A percentile compares a stretch with the other conserved stretches of the same genome.
These are phyloP conservation scores for Pseudorectes ferrugineus DNA, from an alignment of 2,113 vertebrate species.

Conservation along the genomic window DNA sequence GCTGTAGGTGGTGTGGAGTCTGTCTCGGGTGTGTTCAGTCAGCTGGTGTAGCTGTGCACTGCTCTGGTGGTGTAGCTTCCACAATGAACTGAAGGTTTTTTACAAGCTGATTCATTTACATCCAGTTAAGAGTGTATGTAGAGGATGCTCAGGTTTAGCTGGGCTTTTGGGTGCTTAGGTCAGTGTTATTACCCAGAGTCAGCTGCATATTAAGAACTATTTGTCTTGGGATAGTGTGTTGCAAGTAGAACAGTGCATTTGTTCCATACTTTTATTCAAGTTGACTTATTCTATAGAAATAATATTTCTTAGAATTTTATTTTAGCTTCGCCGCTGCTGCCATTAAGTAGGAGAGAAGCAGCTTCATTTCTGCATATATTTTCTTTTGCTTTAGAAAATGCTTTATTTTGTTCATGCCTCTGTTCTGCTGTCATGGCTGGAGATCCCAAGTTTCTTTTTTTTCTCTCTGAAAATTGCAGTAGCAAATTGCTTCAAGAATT, in stretches of 20 bases:
- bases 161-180: background rate
- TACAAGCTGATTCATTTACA: background rate
- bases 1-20: background rate
- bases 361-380: background rate
- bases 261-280: background rate
- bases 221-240: background rate
- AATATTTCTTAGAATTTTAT: background rate
- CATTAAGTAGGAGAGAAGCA: background rate
- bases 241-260: background rate
- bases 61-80: background rate
- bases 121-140: background rate
- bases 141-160: background rate
- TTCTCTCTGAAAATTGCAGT: conserved; percentile 71
- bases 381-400: background rate
- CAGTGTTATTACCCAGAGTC: background rate
- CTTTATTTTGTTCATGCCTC: background rate
- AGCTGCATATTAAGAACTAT: background rate
- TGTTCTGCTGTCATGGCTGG: conserved; percentile 7
- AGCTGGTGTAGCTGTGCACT: background rate
- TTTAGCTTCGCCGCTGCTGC: background rate
- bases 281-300: background rate
- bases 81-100: background rate
- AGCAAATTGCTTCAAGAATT: conserved; percentile 97
- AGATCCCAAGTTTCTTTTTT: background rate
- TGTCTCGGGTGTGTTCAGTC: background rate